These are phyloP conservation scores for Antheraea pernyi DNA, from an alignment of 1,140 invertebrate genomes.

Conservation along the genomic window DNA sequence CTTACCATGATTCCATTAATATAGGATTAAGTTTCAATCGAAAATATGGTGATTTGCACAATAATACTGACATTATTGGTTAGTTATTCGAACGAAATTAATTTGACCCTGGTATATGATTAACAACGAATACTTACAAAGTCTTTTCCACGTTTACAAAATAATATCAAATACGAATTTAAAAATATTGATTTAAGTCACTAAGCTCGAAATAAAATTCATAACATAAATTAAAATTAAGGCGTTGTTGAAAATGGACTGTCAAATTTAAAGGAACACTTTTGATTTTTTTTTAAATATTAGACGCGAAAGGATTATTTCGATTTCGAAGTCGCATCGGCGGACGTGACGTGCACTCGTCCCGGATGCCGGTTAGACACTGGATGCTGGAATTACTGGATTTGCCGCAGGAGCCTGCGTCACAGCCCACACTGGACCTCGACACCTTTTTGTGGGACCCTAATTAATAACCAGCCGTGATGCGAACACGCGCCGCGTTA, in stretches of 20 bases:
- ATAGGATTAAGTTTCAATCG: too few relatives aligned
- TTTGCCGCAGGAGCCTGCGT: conserved; percentile 71
- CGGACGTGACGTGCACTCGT: conserved; percentile 33
- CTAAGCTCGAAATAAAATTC: background rate
- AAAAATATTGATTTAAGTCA: background rate
- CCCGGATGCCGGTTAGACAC: conserved; percentile 50
- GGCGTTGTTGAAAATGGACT: too few relatives aligned
- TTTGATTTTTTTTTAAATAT: background rate
- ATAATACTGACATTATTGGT: too few relatives aligned
- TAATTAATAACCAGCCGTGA: conserved; percentile 67
- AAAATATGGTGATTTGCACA: too few relatives aligned
- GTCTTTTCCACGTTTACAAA: too few relatives aligned
- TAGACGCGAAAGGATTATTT: conserved; percentile 13
- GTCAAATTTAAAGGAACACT: too few relatives aligned
- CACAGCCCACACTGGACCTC: conserved; percentile 52
- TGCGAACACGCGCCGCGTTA: conserved; percentile 47
- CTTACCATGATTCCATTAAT: too few relatives aligned
- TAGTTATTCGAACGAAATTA: too few relatives aligned
- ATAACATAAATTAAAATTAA: background rate
- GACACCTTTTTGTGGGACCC: conserved; percentile 66
- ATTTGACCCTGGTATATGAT: too few relatives aligned
- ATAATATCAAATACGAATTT: too few relatives aligned
- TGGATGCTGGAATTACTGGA: conserved; percentile 48
- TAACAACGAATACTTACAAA: too few relatives aligned
- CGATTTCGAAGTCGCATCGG: conserved; percentile 14